These are phyloP conservation scores for Parnassius smintheus DNA, from an alignment of 2,888 invertebrate genomes.

Conservation along the genomic window DNA sequence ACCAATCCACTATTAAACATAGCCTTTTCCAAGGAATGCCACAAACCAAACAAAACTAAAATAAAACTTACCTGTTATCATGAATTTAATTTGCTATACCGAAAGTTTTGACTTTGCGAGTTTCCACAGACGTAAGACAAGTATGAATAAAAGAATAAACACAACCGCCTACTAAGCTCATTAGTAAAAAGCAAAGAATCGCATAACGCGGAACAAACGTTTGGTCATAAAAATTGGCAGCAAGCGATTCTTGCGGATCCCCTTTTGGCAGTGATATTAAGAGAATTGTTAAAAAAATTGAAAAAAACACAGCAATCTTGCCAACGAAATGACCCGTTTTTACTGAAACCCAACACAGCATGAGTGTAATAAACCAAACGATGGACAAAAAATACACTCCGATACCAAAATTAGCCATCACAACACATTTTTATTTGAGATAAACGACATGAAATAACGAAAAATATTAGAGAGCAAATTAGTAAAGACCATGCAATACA, in stretches of 20 bases:
- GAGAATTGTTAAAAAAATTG: conserved; percentile 79
- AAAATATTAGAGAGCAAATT: not conserved
- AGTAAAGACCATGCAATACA: conserved; percentile 16
- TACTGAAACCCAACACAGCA: conserved; percentile 84
- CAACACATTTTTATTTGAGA: conserved; percentile 14
- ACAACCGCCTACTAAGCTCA: conserved; percentile 50
- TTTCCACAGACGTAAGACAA: conserved; percentile 59
- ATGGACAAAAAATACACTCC: conserved; percentile 84
- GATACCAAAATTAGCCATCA: conserved; percentile 80
- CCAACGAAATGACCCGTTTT: conserved; percentile 85
- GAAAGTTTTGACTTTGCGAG: conserved; percentile 57
- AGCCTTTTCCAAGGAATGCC: no score
- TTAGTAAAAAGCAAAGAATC: conserved; percentile 50
- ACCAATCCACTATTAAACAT: no score
- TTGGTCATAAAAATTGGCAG: conserved; percentile 76
- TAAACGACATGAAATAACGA: conserved; percentile 15
- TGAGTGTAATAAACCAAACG: conserved; percentile 83
- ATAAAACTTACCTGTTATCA: conserved; percentile 48
- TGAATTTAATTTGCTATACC: conserved; percentile 45
- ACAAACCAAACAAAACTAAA: no score
- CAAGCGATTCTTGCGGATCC: conserved; percentile 48
- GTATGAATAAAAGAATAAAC: conserved; percentile 54
- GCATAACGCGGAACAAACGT: conserved; percentile 56
- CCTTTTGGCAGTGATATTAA: conserved; percentile 82
- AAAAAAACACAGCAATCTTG: conserved; percentile 78